Evolutionary conservation across 1,140 invertebrate genomes (phyloP), one percentile per base, ranked within the genome.

Genomic region (Dendrolimus punctatus): DNA sequence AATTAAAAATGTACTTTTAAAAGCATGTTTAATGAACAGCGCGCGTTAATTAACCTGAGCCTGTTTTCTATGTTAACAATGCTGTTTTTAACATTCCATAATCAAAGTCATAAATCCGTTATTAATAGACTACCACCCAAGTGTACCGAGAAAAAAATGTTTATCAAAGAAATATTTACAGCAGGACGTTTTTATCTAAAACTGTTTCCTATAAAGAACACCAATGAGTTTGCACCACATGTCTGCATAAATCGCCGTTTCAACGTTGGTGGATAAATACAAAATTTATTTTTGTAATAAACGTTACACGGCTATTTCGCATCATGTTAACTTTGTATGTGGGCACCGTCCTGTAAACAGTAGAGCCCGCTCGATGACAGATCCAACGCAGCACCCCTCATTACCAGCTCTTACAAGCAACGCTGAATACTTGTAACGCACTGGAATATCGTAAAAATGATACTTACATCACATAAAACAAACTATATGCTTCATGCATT

Each of bases 371-470:
- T 44, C 71, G 80, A 75, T 76, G 76, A 84, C 74, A 76, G 80
- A 80, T 54, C 59, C 51, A 66, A 73, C 59, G 41, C 80, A 82
- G 77, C 65, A 60, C 64, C 66, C 64, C 80, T 84, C 80, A 84
- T 81, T 81, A 84, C 77, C 55, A 60, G 62, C 62, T 66, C 68
- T 58, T 66, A 68, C 67, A 74, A 73, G 76, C 71, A 80, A 71
- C 57, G 66, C 68, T 55, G 56, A 65, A 67, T 62, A 68, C 64
- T 67, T 63, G 65, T 56, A 56, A 58, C 62, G 54, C 66, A 68
- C 63, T 66, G 67, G 72, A 84, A 79, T 67, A 80, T 76, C 78
- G 79, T 80, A 81, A 84, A 66, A 81, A 79, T 60, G 56, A 42
- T 10, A 8, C 45, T 47, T n/a, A 50, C n/a, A 48, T 45, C 58